Evolutionary conservation across 2,113 vertebrate species (phyloP).

Genomic region (Meles meles): DNA sequence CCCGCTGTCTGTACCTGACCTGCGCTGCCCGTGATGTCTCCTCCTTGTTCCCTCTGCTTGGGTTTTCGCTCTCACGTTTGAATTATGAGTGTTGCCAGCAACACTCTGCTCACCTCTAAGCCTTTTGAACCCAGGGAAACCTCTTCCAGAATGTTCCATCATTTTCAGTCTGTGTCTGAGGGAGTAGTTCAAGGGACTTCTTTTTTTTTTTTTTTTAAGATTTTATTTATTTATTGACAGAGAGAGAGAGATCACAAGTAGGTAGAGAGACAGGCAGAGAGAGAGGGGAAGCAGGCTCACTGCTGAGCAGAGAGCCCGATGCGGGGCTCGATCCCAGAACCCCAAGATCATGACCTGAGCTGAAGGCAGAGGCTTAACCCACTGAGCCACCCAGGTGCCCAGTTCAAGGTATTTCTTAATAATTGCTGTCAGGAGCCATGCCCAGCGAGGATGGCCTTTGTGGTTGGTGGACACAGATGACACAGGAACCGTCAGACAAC

Average conservation of each 20-base stretch:
- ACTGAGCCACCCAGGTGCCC: too few species aligned
- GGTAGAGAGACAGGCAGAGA: too few species aligned
- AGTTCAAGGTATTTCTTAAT: too few species aligned
- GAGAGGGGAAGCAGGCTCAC: too few species aligned
- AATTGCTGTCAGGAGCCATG: background rate
- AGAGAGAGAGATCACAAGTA: too few species aligned
- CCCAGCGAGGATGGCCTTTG: background rate
- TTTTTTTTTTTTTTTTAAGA: too few species aligned
- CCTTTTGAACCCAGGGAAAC: background rate
- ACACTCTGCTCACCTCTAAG: background rate
- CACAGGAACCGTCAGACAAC: background rate
- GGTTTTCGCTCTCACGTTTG: background rate
- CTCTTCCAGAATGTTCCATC: background rate
- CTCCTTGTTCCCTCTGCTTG: background rate
- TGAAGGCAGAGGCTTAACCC: too few species aligned
- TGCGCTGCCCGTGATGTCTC: background rate
- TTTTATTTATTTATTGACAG: too few species aligned
- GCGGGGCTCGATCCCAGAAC: too few species aligned
- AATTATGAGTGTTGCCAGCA: background rate
- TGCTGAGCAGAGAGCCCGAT: too few species aligned
- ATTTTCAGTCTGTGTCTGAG: background rate
- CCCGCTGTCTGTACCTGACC: fast-evolving
- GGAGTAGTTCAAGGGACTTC: background rate
- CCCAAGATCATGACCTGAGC: too few species aligned
- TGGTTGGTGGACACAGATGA: background rate